These are phyloP conservation scores for Parochlus steinenii DNA, from an alignment of 2,888 invertebrate species.

Conservation along the genomic window DNA sequence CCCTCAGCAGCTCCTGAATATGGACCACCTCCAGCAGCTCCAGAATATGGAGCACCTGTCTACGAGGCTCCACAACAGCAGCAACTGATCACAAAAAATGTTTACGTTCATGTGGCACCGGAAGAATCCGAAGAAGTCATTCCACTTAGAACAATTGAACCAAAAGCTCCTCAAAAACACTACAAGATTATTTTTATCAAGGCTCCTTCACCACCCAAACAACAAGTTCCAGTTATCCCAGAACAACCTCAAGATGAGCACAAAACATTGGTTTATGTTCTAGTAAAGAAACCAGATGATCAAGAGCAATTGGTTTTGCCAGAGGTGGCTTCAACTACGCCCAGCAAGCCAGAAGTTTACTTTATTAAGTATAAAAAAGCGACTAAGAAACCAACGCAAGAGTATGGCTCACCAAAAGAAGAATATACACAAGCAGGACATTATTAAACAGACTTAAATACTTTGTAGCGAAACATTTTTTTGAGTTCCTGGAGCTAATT, in stretches of 20 bases:
- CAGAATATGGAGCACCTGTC: slow-evolving; percentile 19
- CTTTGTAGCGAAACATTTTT: no score
- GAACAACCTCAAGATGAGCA: slow-evolving; percentile 71
- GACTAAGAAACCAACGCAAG: slow-evolving; percentile 23
- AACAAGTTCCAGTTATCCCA: slow-evolving; percentile 33
- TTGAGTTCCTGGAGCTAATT: no score
- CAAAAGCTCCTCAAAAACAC: slow-evolving; percentile 34
- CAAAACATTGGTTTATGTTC: slow-evolving; percentile 74
- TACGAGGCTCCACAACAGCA: slow-evolving; percentile 26
- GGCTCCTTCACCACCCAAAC: slow-evolving; percentile 34
- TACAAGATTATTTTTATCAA: slow-evolving; percentile 42
- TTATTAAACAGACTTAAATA: no score
- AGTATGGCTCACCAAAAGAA: slow-evolving; percentile 24
- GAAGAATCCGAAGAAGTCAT: slow-evolving; percentile 32
- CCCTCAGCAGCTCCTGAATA: slow-evolving; percentile 6
- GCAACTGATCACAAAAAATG: slow-evolving; percentile 28
- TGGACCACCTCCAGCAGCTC: slow-evolving; percentile 6
- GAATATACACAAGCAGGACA: slow-evolving; percentile 18
- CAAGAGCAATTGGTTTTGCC: slow-evolving; percentile 64
- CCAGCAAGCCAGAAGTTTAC: slow-evolving; percentile 78
- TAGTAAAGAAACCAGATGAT: slow-evolving; percentile 78
- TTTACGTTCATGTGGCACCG: slow-evolving; percentile 39
- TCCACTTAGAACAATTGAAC: slow-evolving; percentile 28
- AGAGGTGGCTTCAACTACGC: slow-evolving; percentile 66
- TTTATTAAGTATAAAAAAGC: slow-evolving; percentile 67